These are phyloP conservation scores for Philaethria dido DNA, from an alignment of 2,888 invertebrate species.

Conservation along the genomic window DNA sequence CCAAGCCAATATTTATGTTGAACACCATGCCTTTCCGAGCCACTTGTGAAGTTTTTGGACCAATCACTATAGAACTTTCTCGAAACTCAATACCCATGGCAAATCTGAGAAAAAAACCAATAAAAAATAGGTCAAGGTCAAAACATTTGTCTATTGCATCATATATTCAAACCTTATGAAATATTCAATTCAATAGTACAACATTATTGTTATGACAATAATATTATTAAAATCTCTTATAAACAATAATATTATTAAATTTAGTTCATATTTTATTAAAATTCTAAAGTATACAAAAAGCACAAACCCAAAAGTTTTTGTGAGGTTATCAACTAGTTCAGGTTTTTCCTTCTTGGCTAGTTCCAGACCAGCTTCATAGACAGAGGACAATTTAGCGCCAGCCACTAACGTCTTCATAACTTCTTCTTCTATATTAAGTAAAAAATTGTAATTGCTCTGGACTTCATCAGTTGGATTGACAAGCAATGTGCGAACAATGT, in stretches of 20 bases:
- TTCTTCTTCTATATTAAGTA: conserved; percentile 95
- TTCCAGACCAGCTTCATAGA: conserved; percentile 92
- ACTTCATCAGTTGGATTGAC: conserved; percentile 94
- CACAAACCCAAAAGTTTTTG: conserved; percentile 94
- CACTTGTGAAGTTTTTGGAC: conserved; percentile 91
- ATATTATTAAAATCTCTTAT: no score
- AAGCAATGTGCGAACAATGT: conserved; percentile 97
- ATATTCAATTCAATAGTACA: background rate
- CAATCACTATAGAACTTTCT: conserved; percentile 96
- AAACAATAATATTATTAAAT: no score
- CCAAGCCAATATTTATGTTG: conserved; percentile 96
- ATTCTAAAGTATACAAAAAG: background rate
- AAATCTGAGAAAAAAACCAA: conserved; percentile 85
- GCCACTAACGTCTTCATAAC: conserved; percentile 92
- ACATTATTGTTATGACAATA: no score
- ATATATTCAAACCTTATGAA: conserved; percentile 7
- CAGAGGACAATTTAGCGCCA: conserved; percentile 92
- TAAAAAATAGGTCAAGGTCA: background rate
- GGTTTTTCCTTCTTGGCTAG: conserved; percentile 95
- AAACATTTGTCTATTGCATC: background rate
- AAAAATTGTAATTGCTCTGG: conserved; percentile 95
- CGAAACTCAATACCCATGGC: conserved; percentile 99
- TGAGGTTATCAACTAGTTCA: conserved; percentile 92
- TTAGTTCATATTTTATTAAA: no score
- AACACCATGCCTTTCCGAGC: conserved; percentile 98